These are phyloP conservation scores for Microplitis manilae DNA, from an alignment of 2,888 invertebrate species.

Conservation along the genomic window DNA sequence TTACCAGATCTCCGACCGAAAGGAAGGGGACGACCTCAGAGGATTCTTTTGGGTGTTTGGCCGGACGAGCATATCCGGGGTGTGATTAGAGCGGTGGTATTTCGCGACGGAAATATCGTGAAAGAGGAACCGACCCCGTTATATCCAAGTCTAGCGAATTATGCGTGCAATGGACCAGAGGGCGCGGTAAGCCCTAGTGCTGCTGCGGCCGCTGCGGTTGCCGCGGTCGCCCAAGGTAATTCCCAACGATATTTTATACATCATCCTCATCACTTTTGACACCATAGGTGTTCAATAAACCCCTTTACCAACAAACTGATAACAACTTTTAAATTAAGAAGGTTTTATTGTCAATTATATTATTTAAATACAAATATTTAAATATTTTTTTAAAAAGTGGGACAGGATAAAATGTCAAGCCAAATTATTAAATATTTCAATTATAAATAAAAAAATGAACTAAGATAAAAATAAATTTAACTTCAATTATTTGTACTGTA, in stretches of 20 bases:
- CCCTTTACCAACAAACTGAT: constrained; percentile 5
- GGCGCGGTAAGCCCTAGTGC: constrained; percentile 79
- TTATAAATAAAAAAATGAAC: not conserved
- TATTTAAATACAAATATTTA: not conserved
- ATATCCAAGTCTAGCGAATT: constrained; percentile 69
- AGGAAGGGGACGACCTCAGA: constrained; percentile 91
- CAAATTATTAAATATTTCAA: not conserved
- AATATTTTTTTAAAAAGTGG: not conserved
- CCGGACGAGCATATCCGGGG: constrained; percentile 95
- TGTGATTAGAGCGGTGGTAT: constrained; percentile 92
- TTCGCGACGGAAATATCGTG: constrained; percentile 82
- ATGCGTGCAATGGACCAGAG: constrained; percentile 75
- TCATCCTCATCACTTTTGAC: constrained; percentile 27
- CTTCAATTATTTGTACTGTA: not conserved
- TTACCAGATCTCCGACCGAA: constrained; percentile 87
- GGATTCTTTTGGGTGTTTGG: constrained; percentile 93
- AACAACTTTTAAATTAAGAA: constrained; percentile 7
- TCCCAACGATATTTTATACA: constrained; percentile 44
- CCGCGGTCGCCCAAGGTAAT: constrained; percentile 84
- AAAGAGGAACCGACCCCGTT: constrained; percentile 69
- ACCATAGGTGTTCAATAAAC: constrained; percentile 28
- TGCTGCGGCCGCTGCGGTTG: constrained; percentile 88
- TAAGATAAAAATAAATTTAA: not conserved
- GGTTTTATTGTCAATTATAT: not conserved
- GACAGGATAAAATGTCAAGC: not conserved